A percentile compares a stretch with the other conserved stretches of the same genome.
These are phyloP conservation scores for Caenorhabditis tropicalis DNA, from an alignment of 1,140 invertebrate genomes.

Conservation along the genomic window DNA sequence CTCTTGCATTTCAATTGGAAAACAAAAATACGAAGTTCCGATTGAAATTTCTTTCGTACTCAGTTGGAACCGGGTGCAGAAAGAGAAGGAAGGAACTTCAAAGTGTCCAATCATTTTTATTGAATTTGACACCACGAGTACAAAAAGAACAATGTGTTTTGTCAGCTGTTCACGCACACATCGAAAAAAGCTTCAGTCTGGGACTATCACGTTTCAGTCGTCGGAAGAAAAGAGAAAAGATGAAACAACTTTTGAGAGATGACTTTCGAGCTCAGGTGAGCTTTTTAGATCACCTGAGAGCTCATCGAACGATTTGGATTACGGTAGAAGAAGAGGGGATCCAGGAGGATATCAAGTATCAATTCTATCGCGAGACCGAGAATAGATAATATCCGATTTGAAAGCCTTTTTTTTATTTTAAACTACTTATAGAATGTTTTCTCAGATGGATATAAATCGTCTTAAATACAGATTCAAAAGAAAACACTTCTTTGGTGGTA, in stretches of 20 bases:
- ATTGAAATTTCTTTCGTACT: neutral
- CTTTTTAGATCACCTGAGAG: neutral
- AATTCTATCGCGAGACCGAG: neutral
- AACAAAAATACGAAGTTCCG: neutral
- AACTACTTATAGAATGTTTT: too few species aligned
- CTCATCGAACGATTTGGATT: neutral
- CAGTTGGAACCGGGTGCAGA: neutral
- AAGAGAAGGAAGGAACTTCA: neutral
- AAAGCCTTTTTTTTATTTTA: too few species aligned
- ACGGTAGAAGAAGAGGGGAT: neutral
- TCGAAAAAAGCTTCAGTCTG: neutral
- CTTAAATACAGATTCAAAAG: too few species aligned
- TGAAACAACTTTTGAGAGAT: neutral
- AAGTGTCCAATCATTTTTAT: neutral
- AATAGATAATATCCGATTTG: too few species aligned
- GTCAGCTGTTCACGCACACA: neutral
- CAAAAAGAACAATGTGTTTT: neutral
- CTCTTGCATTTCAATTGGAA: neutral
- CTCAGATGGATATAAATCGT: too few species aligned
- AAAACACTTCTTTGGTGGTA: too few species aligned
- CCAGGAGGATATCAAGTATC: neutral
- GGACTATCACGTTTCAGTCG: conserved; percentile 22
- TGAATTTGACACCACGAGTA: neutral
- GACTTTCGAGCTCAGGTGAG: neutral
- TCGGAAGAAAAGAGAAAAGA: neutral